A percentile compares a stretch with the other conserved stretches of the same genome.
Evolutionary conservation across 2,888 invertebrate genomes (phyloP).

Genomic region (Drosophila atroscutellata): DNA sequence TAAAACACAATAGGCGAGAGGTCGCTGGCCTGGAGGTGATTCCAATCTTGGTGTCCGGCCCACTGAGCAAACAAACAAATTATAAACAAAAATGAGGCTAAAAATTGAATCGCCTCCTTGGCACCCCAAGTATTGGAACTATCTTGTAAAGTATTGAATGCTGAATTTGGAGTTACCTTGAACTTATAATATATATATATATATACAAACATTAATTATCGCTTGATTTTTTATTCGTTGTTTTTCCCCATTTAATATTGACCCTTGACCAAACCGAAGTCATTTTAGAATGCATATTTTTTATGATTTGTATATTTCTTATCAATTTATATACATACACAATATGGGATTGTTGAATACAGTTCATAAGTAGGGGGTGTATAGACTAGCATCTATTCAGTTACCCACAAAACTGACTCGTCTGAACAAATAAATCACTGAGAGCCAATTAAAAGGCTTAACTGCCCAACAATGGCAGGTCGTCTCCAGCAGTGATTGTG

Average conservation of each 20-base stretch:
- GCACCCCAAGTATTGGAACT: background rate
- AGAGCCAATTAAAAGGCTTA: slow-evolving; percentile 7
- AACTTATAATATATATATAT: background rate
- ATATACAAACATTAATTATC: background rate
- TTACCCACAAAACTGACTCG: background rate
- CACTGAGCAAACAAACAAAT: background rate
- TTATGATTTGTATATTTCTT: background rate
- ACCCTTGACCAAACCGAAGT: background rate
- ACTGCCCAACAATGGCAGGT: slow-evolving; percentile 3
- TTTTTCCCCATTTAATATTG: background rate
- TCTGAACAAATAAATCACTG: slow-evolving; percentile 9
- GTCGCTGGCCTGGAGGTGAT: background rate
- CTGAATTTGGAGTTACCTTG: background rate
- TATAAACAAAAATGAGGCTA: background rate
- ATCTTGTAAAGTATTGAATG: background rate
- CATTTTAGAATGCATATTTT: background rate
- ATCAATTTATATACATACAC: no score
- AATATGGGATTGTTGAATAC: background rate
- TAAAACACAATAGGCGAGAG: background rate
- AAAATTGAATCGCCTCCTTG: background rate
- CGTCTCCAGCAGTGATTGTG: background rate
- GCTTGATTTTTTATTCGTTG: background rate
- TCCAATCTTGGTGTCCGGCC: background rate
- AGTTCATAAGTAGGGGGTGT: background rate
- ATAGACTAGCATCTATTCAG: background rate